Conservation (phyloP, 1,140 invertebrate species). For the Centruroides vittatus region DNA sequence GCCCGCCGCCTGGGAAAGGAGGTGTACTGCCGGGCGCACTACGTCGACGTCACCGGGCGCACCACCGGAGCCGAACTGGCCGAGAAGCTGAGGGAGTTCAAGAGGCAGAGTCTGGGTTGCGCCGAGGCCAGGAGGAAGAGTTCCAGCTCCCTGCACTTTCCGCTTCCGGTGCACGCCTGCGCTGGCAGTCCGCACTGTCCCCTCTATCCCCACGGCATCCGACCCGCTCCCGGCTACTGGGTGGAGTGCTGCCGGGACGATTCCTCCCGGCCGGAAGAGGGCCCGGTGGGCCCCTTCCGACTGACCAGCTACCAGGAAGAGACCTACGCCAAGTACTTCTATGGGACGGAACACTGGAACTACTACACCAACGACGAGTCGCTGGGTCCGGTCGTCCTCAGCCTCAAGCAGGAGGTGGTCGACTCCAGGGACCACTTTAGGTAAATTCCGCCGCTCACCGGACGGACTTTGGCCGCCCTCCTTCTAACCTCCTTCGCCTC, state of each 20-base stretch:
- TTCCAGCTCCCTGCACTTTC: conserved; percentile 74
- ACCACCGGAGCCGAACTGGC: conserved; percentile 73
- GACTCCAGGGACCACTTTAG: conserved; percentile 82
- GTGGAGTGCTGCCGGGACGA: conserved; percentile 55
- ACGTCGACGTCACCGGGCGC: conserved; percentile 84
- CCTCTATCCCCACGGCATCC: conserved; percentile 77
- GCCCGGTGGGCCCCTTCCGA: conserved; percentile 40
- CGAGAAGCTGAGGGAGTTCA: conserved; percentile 86
- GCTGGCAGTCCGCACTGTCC: conserved; percentile 72
- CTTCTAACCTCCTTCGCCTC: neutral
- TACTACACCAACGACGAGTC: conserved; percentile 85
- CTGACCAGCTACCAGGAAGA: conserved; percentile 41
- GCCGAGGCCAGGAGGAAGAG: conserved; percentile 79
- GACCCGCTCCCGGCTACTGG: conserved; percentile 84
- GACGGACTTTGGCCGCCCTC: conserved; percentile 55
- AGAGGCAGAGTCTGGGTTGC: conserved; percentile 83
- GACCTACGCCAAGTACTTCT: conserved; percentile 86
- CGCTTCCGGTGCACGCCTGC: conserved; percentile 79
- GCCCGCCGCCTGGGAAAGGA: conserved; percentile 61
- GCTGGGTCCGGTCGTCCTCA: conserved; percentile 85
- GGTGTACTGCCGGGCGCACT: conserved; percentile 76
- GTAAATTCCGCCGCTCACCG: conserved; percentile 32
- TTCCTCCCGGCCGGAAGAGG: no score
- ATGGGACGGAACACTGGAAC: conserved; percentile 92
- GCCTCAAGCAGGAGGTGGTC: conserved; percentile 86